Percentiles rank a stretch among this genome's conserved stretches.
Conservation (phyloP, 2,888 invertebrate genomes). For the Furcula furcula region DNA sequence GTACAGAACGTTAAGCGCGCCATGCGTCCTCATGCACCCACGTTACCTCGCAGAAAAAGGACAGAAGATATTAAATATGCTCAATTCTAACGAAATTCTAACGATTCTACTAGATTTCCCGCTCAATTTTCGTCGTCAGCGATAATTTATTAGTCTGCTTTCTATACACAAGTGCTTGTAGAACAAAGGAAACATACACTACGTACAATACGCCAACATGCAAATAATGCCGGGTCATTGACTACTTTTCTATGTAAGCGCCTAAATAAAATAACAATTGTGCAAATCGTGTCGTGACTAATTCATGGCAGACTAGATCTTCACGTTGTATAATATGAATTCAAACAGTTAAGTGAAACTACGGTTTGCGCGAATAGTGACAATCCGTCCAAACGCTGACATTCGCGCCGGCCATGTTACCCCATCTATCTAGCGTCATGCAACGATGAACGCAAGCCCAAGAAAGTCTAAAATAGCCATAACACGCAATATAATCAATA, state of each 20-base stretch:
- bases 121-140: conserved; percentile 26
- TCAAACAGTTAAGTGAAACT: conserved; percentile 30
- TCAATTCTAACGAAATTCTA: conserved; percentile 21
- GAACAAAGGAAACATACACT: conserved; percentile 59
- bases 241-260: conserved; percentile 52
- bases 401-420: conserved; percentile 78
- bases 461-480: conserved; percentile 64
- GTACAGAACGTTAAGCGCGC: conserved; percentile 19
- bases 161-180: conserved; percentile 28
- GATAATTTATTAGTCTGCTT: conserved; percentile 12
- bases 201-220: conserved; percentile 59
- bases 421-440: conserved; percentile 70
- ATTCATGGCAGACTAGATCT: conserved; percentile 32
- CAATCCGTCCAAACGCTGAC: conserved; percentile 56
- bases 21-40: conserved; percentile 35
- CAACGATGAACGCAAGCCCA: conserved; percentile 62
- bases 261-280: conserved; percentile 50
- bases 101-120: conserved; percentile 28
- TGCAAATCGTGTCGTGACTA: conserved; percentile 28
- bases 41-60: conserved; percentile 48
- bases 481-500: conserved; percentile 61
- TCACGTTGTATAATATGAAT: conserved; percentile 22
- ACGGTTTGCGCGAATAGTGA: conserved; percentile 51
- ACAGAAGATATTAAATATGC: conserved; percentile 35
- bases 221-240: conserved; percentile 76